Base-by-base conservation (phyloP, 2,888 invertebrate genomes). In the Brenthis hecate region DNA sequence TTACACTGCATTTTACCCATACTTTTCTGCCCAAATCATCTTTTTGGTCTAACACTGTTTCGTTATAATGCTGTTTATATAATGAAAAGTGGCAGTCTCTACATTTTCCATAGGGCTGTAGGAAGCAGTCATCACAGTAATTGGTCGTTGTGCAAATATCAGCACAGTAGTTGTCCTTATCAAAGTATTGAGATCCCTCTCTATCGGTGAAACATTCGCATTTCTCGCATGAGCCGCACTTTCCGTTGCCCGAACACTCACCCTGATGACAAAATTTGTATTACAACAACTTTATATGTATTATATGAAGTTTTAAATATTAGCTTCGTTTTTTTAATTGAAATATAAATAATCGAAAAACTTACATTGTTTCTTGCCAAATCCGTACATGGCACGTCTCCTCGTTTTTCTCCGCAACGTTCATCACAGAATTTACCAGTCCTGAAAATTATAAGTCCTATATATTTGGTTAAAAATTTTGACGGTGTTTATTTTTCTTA, bases 131-230 rank as follows among this genome's bases (percentile, higher is more conserved):
- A n/a, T 85, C 84, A 69, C 83, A 87, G 8, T 81, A 76, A 68
- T 72, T 80, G 32, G 81, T 77, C 14, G 74, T 71, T 73, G 77
- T 78, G 74, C 92, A 91, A 3, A 92, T 77, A 70, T 88, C 90
- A 0, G 78, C 77, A 76, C 92, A 92, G 56, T 77, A 80, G 61
- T 84, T 76, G 0, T 80, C 73, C 6, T 68, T 58, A 71, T 87
- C 84, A 77, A 88, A 89, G 80, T 91, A 92, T 68, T 85, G 85
- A 4, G 85, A 88, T 32, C 91, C 91, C 3, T 79, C 78, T 5
- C 76, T 73, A 75, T 84, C 78, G 2, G 76, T 75, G 77, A 76
- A 80, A 74, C 92, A 92, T 19, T 81, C 75, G 77, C 92, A 92
- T 1, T 75, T 76, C 57, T 84, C 82, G 77, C 88, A 89, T 0